Evolutionary conservation across 2,888 invertebrate genomes (phyloP), one percentile per base, ranked within the genome.

Genomic region (Phania funesta): DNA sequence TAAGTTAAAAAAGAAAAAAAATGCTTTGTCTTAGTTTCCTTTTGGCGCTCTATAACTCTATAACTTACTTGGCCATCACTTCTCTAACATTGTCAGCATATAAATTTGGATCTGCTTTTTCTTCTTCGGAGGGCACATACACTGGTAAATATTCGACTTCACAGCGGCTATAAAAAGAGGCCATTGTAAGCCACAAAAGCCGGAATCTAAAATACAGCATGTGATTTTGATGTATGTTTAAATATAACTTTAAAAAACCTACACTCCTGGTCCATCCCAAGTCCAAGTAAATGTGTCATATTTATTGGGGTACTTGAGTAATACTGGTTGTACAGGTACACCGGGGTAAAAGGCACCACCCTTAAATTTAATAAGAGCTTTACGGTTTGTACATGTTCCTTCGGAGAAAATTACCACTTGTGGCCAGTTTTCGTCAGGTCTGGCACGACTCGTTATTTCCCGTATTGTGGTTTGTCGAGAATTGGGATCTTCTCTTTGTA

Each of bases 341-440:
- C 98, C 98, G 0, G 98, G 98, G 91, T 96, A 96, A 91, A 99
- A 99, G 11, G 98, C 98, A 46, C 98, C 98, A 2, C 95, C 95
- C 90, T 96, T 97, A 91, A 97, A 97, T 41, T 96, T 96, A 86
- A 97, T 96, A 86, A 99, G 92, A 88, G 97, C 97, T 0, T 95
- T 95, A 26, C 98, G 94, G 92, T 99, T 99, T 32, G 98, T 98
- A 91, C 98, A 98, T 0, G 99, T 99, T 58, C 98, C 99, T 91
- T 99, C 98, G 0, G 98, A 97, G 91, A 98, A 99, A 87, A 99
- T 97, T 80, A 98, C 93, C 65, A 98, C 95, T 94, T 95, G 92
- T 0, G 98, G 97, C 98, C 98, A 98, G 87, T 96, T 94, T 84
- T 95, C 94, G 67, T 94, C 93, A 0, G 97, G 96, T 6, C 95